Percentiles rank a stretch among this genome's conserved stretches.
These are phyloP conservation scores for Cyprinodon brontotheroides DNA, from an alignment of 2,113 vertebrate species.

Conservation along the genomic window DNA sequence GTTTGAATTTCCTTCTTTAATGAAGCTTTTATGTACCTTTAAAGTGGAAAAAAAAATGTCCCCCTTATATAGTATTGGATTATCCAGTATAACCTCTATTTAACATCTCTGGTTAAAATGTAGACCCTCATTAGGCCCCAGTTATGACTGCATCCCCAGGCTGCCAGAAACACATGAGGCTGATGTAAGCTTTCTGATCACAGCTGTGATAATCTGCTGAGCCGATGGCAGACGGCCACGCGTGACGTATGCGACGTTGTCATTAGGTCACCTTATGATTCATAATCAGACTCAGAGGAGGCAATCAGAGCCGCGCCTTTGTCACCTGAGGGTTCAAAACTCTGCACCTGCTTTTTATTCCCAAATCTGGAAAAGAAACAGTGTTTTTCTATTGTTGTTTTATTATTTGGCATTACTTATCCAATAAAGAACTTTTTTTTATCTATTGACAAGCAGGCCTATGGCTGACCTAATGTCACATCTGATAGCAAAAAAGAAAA, in stretches of 20 bases:
- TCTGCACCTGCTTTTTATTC: slow-evolving; percentile 26
- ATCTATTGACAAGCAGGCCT: neutral
- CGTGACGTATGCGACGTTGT: slow-evolving; percentile 8
- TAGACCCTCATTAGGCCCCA: neutral
- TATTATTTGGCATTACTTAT: neutral
- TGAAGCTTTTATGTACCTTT: too few species aligned
- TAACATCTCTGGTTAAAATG: neutral
- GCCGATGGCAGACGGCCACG: slow-evolving; percentile 7
- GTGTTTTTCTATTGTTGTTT: neutral
- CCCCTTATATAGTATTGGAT: neutral
- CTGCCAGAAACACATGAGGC: neutral
- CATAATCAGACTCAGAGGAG: slow-evolving; percentile 33
- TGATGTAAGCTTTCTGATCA: slow-evolving; percentile 3
- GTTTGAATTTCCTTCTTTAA: too few species aligned
- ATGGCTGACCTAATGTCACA: neutral
- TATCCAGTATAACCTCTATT: neutral
- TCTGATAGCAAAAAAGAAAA: neutral
- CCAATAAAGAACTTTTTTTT: neutral
- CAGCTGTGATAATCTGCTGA: slow-evolving; percentile 36
- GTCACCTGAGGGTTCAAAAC: slow-evolving; percentile 35
- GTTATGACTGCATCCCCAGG: neutral
- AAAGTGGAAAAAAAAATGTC: too few species aligned
- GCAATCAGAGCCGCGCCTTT: slow-evolving; percentile 17
- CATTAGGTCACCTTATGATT: slow-evolving; percentile 47
- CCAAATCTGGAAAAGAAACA: neutral